Conservation (phyloP, 1,140 invertebrate species). For the Macrobrachium rosenbergii region DNA sequence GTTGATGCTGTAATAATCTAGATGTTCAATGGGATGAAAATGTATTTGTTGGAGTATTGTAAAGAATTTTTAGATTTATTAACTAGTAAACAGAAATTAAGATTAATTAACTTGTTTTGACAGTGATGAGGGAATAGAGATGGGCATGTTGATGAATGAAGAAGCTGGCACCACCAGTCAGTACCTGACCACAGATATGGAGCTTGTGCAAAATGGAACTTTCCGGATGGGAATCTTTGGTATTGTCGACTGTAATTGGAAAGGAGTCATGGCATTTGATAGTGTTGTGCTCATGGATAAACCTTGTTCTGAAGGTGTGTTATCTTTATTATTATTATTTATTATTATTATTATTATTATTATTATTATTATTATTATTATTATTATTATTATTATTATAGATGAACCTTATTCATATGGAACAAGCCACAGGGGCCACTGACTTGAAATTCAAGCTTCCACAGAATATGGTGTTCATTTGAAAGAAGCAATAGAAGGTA, state of each 20-base stretch:
- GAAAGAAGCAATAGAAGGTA: no score
- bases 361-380: background rate
- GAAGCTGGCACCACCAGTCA: background rate
- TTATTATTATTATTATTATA: no score
- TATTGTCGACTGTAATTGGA: background rate
- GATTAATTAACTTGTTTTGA: background rate
- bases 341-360: no score
- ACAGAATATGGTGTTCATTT: no score
- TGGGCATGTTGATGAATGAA: slow-evolving; percentile 29
- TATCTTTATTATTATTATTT: background rate
- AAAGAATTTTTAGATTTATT: background rate
- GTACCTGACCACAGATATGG: slow-evolving; percentile 34
- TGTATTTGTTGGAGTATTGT: background rate
- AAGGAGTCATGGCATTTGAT: slow-evolving; percentile 33
- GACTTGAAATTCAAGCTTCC: no score
- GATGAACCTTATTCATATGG: no score
- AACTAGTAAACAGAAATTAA: background rate
- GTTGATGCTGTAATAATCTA: no score
- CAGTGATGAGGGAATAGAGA: background rate
- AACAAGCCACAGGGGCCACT: no score
- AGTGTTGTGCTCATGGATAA: slow-evolving; percentile 13
- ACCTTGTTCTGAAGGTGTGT: slow-evolving; percentile 36
- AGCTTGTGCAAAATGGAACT: slow-evolving; percentile 6
- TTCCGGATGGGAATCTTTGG: slow-evolving; percentile 7
- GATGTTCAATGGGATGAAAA: no score